A percentile compares a stretch with the other conserved stretches of the same genome.
These are phyloP conservation scores for Drosophila saltans DNA, from an alignment of 1,140 invertebrate species.

Conservation along the genomic window DNA sequence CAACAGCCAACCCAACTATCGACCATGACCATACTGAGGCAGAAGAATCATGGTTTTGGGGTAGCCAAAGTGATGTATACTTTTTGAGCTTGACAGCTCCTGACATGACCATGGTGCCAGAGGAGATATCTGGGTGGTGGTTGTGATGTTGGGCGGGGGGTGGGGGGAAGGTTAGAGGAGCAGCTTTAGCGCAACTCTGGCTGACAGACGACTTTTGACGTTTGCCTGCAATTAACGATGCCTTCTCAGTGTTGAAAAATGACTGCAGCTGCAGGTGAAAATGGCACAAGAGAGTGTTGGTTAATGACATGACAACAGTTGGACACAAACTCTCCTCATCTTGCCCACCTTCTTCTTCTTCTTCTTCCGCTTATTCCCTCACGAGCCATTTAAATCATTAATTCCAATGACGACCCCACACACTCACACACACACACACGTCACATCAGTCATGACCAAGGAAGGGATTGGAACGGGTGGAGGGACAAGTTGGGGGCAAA, in stretches of 20 bases:
- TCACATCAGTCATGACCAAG: conserved; percentile 39
- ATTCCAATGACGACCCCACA: conserved; percentile 65
- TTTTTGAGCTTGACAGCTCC: conserved; percentile 69
- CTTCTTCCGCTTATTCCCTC: not conserved
- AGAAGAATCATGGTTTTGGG: conserved; percentile 10
- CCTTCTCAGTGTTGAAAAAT: conserved; percentile 73
- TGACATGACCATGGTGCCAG: conserved; percentile 46
- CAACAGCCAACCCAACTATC: conserved; percentile 59
- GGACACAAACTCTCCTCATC: conserved; percentile 10
- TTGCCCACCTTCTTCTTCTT: conserved; percentile 8
- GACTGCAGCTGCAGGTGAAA: conserved; percentile 74
- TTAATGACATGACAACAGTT: conserved; percentile 71
- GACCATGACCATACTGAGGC: conserved; percentile 61
- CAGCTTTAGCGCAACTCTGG: conserved; percentile 29
- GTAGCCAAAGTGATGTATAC: conserved; percentile 52
- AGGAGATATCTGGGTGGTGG: not conserved
- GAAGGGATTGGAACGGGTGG: too few relatives aligned
- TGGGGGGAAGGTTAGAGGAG: conserved; percentile 33
- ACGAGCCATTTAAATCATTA: conserved; percentile 72
- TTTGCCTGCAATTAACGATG: conserved; percentile 78
- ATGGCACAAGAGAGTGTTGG: conserved; percentile 73
- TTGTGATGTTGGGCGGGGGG: conserved; percentile 1
- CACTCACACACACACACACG: conserved; percentile 58
- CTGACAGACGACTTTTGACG: conserved; percentile 76
- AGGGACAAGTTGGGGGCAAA: conserved; percentile 5